Percentiles rank a stretch among this genome's conserved stretches.
Conservation (phyloP, 2,113 vertebrate species). For the Monopterus albus region DNA sequence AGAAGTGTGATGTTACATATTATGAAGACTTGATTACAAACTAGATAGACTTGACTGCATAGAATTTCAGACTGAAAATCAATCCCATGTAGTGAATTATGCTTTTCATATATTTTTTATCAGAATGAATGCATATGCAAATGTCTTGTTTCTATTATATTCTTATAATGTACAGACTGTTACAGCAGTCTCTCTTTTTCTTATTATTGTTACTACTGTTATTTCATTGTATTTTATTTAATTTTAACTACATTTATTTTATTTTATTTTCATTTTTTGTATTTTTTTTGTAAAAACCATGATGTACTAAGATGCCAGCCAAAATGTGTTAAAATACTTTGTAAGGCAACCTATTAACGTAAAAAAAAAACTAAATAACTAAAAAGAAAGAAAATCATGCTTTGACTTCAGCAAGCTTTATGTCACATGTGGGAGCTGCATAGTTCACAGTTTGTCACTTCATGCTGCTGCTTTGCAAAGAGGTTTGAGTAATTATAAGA, state of each 20-base stretch:
- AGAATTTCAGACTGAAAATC: not conserved
- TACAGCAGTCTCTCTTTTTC: too few relatives aligned
- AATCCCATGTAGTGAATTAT: not conserved
- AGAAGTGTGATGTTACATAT: not conserved
- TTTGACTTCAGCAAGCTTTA: conserved; percentile 33
- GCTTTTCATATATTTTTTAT: not conserved
- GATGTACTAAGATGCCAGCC: not conserved
- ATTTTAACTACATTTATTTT: too few relatives aligned
- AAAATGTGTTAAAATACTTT: not conserved
- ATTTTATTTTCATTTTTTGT: not conserved
- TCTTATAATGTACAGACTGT: too few relatives aligned
- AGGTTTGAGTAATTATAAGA: conserved; percentile 46
- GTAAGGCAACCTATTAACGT: conserved; percentile 14
- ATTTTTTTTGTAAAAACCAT: not conserved
- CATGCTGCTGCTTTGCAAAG: conserved; percentile 36
- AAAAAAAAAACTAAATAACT: not conserved
- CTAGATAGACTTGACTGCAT: not conserved
- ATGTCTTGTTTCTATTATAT: not conserved
- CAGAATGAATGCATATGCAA: not conserved
- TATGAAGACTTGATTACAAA: not conserved
- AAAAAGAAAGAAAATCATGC: not conserved
- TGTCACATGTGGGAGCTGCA: conserved; percentile 32
- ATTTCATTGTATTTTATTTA: too few relatives aligned
- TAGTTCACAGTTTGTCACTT: conserved; percentile 38
- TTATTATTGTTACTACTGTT: too few relatives aligned